A percentile compares a stretch with the other conserved stretches of the same genome.
These are phyloP conservation scores for Lutraria lutraria DNA, from an alignment of 2,888 invertebrate species.

Conservation along the genomic window DNA sequence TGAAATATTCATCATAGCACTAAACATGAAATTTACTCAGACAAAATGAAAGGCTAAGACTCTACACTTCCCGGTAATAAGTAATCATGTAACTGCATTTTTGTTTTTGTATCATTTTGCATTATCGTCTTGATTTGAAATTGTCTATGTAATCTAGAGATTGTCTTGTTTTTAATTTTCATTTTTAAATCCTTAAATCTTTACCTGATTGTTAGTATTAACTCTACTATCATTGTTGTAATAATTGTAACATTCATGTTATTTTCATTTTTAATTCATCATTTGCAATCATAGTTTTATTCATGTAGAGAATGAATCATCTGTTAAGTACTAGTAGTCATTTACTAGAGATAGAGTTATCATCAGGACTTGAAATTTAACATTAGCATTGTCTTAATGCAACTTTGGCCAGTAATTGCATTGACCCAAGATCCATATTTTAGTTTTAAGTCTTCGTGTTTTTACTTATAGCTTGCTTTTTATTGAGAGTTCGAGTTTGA, in stretches of 20 bases:
- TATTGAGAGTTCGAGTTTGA: neutral
- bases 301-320: neutral
- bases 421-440: neutral
- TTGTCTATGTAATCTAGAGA: neutral
- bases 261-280: neutral
- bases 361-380: neutral
- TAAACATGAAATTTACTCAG: too few relatives aligned
- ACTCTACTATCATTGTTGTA: neutral
- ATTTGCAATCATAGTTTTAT: neutral
- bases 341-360: neutral
- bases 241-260: neutral
- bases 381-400: neutral
- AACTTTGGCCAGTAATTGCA: neutral
- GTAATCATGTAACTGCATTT: neutral
- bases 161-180: neutral
- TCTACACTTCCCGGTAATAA: too few relatives aligned
- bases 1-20: neutral
- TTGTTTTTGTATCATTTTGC: neutral
- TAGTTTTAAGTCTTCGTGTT: neutral
- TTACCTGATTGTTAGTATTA: neutral
- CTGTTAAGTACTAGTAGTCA: too few relatives aligned
- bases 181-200: neutral
- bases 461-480: neutral
- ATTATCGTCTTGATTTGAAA: neutral
- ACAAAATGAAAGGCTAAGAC: too few relatives aligned